Evolutionary conservation across 1,140 invertebrate genomes (phyloP), one percentile per base, ranked within the genome.

Genomic region (Grapholita molesta): DNA sequence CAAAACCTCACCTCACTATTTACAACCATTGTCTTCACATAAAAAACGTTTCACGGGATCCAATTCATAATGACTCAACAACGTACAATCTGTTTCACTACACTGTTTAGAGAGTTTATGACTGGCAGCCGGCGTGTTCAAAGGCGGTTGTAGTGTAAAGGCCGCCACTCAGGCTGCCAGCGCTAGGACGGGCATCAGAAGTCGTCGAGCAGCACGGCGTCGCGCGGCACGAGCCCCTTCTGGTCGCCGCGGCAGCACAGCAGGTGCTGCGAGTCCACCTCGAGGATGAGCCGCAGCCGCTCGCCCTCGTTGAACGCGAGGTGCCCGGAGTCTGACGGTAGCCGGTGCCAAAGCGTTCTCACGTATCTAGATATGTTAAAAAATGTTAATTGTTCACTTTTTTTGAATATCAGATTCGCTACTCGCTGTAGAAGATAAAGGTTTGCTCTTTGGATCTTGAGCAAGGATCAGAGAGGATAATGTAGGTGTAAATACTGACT

Each of bases 271-370:
- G 94, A 94, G 83, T 96, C 96, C 11, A 96, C 95, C 75, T 96
- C 95, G 25, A 96, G 88, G 38, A 96, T 95, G 3, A 97, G 93
- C 73, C 94, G 94, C 23, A 97, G 88, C 57, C 93, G 93, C 75
- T 96, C 95, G 0, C 96, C 96, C 80, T 96, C 95, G 75, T 95
- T 95, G 89, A 96, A 96, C 15, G 95, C 95, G n/a, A 96, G 88
- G 77, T 96, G 96, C 33, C 96, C 96, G 38, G 95, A 95, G 77
- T 96, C 95, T 1, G 95, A 95, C 11, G 95, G 94, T 66, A 95
- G 83, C 74, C 95, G 92, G 78, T 96, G 95, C 80, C 95, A 95
- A 11, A 96, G 82, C 2, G 96, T 96, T 80, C 94, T 93, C 30
- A 96, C 96, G 79, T 95, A 93, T 85, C 96, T 96, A 90, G 3